A percentile compares a stretch with the other conserved stretches of the same genome.
Evolutionary conservation across 2,797 vertebrate genomes (phyloP).

Genomic region (Florisuga fusca): DNA sequence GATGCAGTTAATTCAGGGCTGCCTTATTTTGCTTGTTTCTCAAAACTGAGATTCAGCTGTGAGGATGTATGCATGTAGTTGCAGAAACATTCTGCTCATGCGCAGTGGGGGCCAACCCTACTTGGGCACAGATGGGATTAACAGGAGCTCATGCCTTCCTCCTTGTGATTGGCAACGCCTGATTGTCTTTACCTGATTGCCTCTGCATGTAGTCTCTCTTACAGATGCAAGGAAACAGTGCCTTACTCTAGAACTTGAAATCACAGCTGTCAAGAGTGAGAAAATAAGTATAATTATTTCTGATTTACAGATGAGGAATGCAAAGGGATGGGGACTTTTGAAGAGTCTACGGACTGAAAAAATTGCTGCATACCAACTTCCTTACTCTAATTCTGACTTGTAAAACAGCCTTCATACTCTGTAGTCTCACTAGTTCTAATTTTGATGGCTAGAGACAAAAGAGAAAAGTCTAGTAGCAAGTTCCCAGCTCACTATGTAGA

Average conservation of each 20-base stretch:
- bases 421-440: neutral
- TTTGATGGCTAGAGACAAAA: neutral
- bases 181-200: too few species aligned
- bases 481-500: neutral
- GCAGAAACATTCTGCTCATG: too few species aligned
- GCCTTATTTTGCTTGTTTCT: neutral
- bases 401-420: neutral
- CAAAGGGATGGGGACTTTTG: conserved; percentile 2
- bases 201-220: neutral
- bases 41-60: neutral
- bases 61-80: neutral
- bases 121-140: too few species aligned
- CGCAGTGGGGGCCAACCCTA: too few species aligned
- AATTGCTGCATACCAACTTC: neutral
- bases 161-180: too few species aligned
- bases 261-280: neutral
- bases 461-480: neutral
- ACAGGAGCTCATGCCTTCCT: too few species aligned
- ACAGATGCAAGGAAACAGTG: neutral
- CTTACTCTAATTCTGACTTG: neutral
- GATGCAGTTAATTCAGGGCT: neutral
- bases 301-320: conserved; percentile 14
- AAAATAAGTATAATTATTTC: conserved; percentile 1
- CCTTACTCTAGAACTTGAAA: neutral
- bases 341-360: neutral